phyloP scores from a whole-genome alignment of 2,797 vertebrate genomes.

The Urophycis tenuis region DNA sequence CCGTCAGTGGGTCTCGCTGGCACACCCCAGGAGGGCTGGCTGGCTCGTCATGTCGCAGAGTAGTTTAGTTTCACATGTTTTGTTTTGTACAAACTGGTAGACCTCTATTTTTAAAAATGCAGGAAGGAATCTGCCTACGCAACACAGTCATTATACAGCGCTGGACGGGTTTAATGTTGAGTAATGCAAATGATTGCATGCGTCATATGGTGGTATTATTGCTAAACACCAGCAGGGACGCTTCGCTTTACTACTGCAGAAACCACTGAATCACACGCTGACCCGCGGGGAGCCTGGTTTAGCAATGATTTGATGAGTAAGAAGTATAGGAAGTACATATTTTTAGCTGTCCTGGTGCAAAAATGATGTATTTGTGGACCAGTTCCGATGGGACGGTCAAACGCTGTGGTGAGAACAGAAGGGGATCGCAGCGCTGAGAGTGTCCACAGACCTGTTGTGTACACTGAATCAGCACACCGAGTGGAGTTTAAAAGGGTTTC shows the following conservation, averaged over 20 bases:
- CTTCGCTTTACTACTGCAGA: not conserved
- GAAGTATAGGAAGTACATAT: not conserved
- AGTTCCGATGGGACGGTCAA: not conserved
- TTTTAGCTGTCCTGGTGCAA: not conserved
- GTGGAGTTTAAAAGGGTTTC: not conserved
- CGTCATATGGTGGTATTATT: not conserved
- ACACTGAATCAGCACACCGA: conserved; percentile 37
- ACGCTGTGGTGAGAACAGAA: not conserved
- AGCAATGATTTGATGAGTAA: too few species aligned
- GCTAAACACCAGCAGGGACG: not conserved
- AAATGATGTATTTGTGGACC: not conserved
- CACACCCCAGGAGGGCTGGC: not conserved
- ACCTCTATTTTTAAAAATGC: not conserved
- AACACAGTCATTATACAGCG: not conserved
- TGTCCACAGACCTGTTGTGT: conserved; percentile 12
- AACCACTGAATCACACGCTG: too few species aligned
- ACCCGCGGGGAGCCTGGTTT: too few species aligned
- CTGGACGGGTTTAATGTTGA: not conserved
- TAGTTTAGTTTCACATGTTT: not conserved
- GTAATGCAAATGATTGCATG: not conserved
- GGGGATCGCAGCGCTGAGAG: too few species aligned
- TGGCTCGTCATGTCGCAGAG: not conserved
- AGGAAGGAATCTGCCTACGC: conserved; percentile 4
- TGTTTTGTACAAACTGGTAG: not conserved
- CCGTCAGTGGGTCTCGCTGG: not conserved